Percentiles rank a stretch among this genome's conserved stretches.
Conservation (phyloP, 23 tunicate species). For the Styela plicata region DNA sequence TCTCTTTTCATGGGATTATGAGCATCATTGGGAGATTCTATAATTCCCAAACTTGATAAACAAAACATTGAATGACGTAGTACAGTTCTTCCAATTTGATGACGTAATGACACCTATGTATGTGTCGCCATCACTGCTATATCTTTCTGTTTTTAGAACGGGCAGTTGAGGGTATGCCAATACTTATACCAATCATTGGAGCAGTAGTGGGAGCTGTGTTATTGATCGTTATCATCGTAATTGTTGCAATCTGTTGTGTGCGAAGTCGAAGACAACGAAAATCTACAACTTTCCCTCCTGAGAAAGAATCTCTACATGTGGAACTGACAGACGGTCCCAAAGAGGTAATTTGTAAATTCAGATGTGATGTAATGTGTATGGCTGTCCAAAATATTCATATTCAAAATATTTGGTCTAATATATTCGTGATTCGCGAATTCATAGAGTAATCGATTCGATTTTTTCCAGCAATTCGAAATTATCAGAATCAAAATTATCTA, state of each 20-base stretch:
- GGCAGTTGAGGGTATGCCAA: neutral
- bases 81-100: too few species aligned
- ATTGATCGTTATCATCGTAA: conserved; percentile 25
- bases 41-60: too few species aligned
- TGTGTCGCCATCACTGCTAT: too few species aligned
- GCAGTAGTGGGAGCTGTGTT: conserved; percentile 42
- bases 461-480: too few species aligned
- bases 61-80: too few species aligned
- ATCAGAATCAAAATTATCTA: too few species aligned
- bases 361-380: too few species aligned
- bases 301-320: conserved; percentile 19
- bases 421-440: too few species aligned
- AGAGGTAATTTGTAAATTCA: neutral
- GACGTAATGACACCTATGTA: neutral
- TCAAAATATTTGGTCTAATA: neutral
- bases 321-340: conserved; percentile 10
- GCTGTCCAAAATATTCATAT: neutral
- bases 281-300: conserved; percentile 58
- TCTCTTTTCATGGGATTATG: too few species aligned
- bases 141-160: conserved; percentile 24
- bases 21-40: too few species aligned
- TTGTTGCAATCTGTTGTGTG: conserved; percentile 41
- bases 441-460: neutral
- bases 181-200: conserved; percentile 29
- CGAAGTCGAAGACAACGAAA: conserved; percentile 53